Evolutionary conservation across 1,140 invertebrate genomes (phyloP), one percentile per base, ranked within the genome.

Genomic region (Brachionus asplanchnoidis): DNA sequence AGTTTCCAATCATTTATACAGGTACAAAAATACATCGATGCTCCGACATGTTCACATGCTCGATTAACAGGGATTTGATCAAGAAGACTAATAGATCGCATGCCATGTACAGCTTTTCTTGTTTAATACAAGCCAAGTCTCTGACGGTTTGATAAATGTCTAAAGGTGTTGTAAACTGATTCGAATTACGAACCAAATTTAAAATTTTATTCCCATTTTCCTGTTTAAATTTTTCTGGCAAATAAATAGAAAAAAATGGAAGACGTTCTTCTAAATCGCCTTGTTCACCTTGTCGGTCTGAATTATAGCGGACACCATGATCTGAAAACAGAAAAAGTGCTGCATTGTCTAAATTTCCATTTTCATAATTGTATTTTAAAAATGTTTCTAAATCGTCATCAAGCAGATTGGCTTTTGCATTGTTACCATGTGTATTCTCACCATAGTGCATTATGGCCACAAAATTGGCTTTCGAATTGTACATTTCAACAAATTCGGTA

Each of bases 11-110:
- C 91, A n/a, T 20, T 56, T 3, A 97, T 90, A 87, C 96, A 98
- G 20, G 95, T 93, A 87, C 96, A 98, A 95, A 95, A 97, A 89
- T 97, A 95, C 0, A 95, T 93, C 87, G 95, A 94, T 68, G 97
- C 95, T 42, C 93, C 94, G 2, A 95, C 95, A 88, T 95, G 92
- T 14, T 92, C 91, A 88, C 95, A 97, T 2, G 93, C 94, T 70
- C 95, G 91, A 60, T 93, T 91, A 85, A 93, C 91, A 5, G 90
- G 88, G n/a, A 90, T 88, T 84, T 87, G 85, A n/a, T 86, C 86
- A 86, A 95, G 93, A 23, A 95, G 89, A 70, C 92, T 94, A 32
- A 40, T 28, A 17, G 68, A 70, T 28, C 68, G 68, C 1, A 70
- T 7, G 2, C 8, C 14, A 7, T 32, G 14, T 17, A n/a, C n/a